Conservation (phyloP, 2,113 vertebrate genomes). For the Trinectes maculatus region DNA sequence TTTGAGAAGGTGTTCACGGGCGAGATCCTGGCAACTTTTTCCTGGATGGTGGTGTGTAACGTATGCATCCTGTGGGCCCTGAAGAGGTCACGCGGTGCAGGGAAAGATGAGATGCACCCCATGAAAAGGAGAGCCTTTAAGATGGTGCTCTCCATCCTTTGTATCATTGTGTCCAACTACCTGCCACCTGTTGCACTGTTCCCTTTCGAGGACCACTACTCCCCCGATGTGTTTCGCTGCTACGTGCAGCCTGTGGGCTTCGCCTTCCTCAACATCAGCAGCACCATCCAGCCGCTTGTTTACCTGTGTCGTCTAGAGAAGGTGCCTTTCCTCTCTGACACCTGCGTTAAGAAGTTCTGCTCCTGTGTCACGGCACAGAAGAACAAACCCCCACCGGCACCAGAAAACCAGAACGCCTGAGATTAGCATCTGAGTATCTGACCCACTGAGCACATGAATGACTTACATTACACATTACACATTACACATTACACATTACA, state of each 20-base stretch:
- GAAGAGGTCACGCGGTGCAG: constrained; percentile 68
- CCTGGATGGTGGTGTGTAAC: constrained; percentile 81
- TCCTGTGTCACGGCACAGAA: constrained; percentile 1
- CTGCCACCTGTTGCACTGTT: constrained; percentile 79
- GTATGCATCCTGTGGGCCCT: constrained; percentile 75
- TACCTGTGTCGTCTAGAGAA: constrained; percentile 79
- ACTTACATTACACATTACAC: too few species aligned
- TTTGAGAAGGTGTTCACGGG: constrained; percentile 81
- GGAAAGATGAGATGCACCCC: constrained; percentile 83
- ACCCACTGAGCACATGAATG: background rate
- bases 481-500: too few species aligned
- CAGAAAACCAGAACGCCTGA: constrained; percentile 35
- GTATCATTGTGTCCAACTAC: constrained; percentile 81
- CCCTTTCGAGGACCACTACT: constrained; percentile 80
- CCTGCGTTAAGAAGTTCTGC: constrained; percentile 51
- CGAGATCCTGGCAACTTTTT: constrained; percentile 74
- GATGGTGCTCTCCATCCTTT: constrained; percentile 78
- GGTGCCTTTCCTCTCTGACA: constrained; percentile 69
- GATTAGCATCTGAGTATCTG: background rate
- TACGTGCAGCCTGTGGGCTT: constrained; percentile 79
- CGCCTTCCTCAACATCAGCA: constrained; percentile 82
- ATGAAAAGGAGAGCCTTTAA: constrained; percentile 84
- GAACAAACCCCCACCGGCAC: background rate
- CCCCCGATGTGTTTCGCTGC: constrained; percentile 71
- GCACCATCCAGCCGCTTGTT: constrained; percentile 80